Evolutionary conservation across 1,140 invertebrate species (phyloP).

Genomic region (Phymastichus coffea): DNA sequence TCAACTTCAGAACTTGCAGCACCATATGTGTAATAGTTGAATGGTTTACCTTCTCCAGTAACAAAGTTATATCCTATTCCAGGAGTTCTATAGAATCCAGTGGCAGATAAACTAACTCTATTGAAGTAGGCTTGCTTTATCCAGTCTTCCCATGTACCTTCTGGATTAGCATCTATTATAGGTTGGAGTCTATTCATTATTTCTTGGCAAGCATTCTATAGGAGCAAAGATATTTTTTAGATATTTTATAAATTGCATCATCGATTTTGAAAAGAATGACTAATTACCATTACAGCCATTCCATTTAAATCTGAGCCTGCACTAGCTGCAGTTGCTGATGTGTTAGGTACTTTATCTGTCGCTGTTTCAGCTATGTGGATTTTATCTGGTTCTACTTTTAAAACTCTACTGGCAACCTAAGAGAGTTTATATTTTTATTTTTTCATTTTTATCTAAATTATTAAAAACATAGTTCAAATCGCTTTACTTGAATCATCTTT

Average conservation of each 20-base stretch:
- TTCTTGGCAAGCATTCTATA: constrained; percentile 77
- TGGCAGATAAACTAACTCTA: constrained; percentile 79
- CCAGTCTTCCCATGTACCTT: constrained; percentile 86
- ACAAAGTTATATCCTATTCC: constrained; percentile 75
- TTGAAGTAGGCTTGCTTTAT: constrained; percentile 78
- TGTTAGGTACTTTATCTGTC: constrained; percentile 94
- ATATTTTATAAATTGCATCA: neutral
- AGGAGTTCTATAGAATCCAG: constrained; percentile 84
- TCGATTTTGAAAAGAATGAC: neutral
- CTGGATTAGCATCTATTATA: constrained; percentile 74
- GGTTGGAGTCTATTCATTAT: constrained; percentile 77
- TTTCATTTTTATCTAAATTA: neutral
- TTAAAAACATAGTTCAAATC: too few species aligned
- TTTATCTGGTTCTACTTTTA: constrained; percentile 72
- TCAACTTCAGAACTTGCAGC: constrained; percentile 80
- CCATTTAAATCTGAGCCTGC: constrained; percentile 91
- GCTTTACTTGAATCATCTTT: constrained; percentile 83
- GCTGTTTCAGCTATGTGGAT: constrained; percentile 88
- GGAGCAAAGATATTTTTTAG: constrained; percentile 8
- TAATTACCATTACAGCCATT: constrained; percentile 81
- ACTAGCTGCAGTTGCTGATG: constrained; percentile 89
- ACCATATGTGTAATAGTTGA: constrained; percentile 82
- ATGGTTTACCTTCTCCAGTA: constrained; percentile 70
- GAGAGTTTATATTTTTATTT: constrained; percentile 9
- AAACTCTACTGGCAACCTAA: constrained; percentile 68